Conservation (phyloP, 2,113 vertebrate species). For the Tupaia tana region DNA sequence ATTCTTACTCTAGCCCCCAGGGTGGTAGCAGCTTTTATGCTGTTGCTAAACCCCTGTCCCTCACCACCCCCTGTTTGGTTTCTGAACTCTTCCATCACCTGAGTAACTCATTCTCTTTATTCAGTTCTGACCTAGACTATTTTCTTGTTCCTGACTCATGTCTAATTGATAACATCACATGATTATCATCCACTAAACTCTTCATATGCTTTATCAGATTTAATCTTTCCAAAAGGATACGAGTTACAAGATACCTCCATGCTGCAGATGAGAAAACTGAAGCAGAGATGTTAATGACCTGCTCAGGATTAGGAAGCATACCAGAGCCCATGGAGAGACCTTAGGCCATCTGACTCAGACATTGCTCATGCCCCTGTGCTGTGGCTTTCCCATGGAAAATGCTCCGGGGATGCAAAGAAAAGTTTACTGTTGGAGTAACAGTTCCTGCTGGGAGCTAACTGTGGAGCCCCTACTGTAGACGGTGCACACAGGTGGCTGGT, state of each 20-base stretch:
- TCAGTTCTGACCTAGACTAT: neutral
- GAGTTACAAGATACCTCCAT: neutral
- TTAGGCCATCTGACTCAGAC: neutral
- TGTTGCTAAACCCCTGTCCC: neutral
- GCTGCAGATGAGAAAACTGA: neutral
- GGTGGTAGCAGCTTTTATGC: neutral
- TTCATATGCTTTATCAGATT: neutral
- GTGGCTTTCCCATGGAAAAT: neutral
- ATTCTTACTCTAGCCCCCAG: neutral
- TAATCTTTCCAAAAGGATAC: neutral
- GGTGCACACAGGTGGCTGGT: neutral
- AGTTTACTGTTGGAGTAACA: neutral
- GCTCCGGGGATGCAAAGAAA: neutral
- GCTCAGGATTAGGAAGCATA: neutral
- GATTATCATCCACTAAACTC: neutral
- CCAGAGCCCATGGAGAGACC: neutral
- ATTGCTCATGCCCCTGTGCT: neutral
- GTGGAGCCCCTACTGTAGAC: too few species aligned
- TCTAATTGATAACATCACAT: neutral
- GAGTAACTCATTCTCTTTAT: neutral
- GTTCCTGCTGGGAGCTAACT: neutral
- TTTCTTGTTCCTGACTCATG: neutral
- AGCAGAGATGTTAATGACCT: neutral
- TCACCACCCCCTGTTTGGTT: neutral
- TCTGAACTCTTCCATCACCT: neutral